Evolutionary conservation across 2,888 invertebrate genomes (phyloP), one percentile per base, ranked within the genome.

Genomic region (Chouioia cunea): DNA sequence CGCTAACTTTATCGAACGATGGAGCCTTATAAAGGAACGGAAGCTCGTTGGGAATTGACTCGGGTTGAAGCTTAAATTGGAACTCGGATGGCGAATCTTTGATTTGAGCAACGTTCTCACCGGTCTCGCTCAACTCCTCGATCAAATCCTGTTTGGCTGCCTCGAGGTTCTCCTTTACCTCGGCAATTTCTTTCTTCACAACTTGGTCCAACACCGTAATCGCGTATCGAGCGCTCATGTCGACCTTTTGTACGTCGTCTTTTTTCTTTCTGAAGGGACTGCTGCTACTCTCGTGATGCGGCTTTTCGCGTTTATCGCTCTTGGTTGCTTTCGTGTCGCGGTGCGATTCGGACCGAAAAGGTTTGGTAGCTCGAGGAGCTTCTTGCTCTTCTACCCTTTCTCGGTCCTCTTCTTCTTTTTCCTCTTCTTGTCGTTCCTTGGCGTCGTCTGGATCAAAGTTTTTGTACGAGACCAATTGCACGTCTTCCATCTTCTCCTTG

Each of bases 71-170:
- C 83, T 90, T 91, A 66, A 93, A 91, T 79, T 92, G 91, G 79
- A 93, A 93, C 81, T 93, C 92, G 1, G 92, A 92, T 3, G 92
- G 92, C 0, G 92, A 92, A 76, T 92, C 91, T 78, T 92, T 91
- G 10, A 87, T 87, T 68, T 85, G 85, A 36, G 86, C 81, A 44
- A 85, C 80, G 46, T 84, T 85, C 63, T 86, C 85, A 76, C 90
- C 90, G 80, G 90, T 90, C 60, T 89, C 89, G 74, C 89, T 92
- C 10, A 91, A 89, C 75, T 91, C 90, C 79, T 90, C 91, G 66
- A 92, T 91, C 6, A 92, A 88, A 85, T 91, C 91, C 76, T 89
- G 91, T 83, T 91, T 91, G 0, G 91, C 91, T 54, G 91, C 90
- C 85, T 92, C 91, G 71, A 92, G 84, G 20, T 92, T 91, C 79